Evolutionary conservation across 2,888 invertebrate genomes (phyloP), one percentile per base, ranked within the genome.

Genomic region (Limnephilus auricula): DNA sequence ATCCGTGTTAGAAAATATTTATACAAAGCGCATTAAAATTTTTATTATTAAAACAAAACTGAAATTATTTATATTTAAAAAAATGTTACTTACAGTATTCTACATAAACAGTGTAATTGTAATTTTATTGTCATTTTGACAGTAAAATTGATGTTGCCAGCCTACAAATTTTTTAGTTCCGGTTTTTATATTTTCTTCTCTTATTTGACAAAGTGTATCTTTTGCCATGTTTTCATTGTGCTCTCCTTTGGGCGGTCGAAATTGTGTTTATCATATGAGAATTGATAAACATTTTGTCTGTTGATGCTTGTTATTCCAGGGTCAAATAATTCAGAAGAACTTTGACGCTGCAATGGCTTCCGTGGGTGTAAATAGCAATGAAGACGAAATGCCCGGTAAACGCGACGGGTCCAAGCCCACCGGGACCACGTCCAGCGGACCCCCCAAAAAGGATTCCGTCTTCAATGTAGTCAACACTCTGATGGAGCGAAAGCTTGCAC

Each of bases 381-480:
- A 80, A 25, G 30, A 80, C 45, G 87, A 85, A 25, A 65, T 65
- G 18, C 37, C 32, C 32, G n/a, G 18, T 37, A 37, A 32, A 31
- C 50, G 50, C 10, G 4, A 30, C 10, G 45, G 30, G 25, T n/a
- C 25, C 25, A 85, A n/a, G 37, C 40, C 25, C 6, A n/a, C 37
- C 18, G 18, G 4, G 4, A 1, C 32, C 25, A 82, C 34, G 31
- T 6, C 82, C 34, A 32, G 65, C 6, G 65, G 65, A 2, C 82
- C 82, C 40, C n/a, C 25, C 32, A 90, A 82, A 40, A 50, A 15
- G 34, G 96, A 97, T 93, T 96, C 96, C 90, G 98, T 99, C 93
- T 99, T 98, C 94, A 99, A 99, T 95, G 98, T 99, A 92, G 98
- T 99, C n/a, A 99, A 99, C 95, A 99, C 99, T 98, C 98, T 99